Evolutionary conservation across 1,140 invertebrate genomes (phyloP), one percentile per base, ranked within the genome.

Genomic region (Drosophila ercepeae): DNA sequence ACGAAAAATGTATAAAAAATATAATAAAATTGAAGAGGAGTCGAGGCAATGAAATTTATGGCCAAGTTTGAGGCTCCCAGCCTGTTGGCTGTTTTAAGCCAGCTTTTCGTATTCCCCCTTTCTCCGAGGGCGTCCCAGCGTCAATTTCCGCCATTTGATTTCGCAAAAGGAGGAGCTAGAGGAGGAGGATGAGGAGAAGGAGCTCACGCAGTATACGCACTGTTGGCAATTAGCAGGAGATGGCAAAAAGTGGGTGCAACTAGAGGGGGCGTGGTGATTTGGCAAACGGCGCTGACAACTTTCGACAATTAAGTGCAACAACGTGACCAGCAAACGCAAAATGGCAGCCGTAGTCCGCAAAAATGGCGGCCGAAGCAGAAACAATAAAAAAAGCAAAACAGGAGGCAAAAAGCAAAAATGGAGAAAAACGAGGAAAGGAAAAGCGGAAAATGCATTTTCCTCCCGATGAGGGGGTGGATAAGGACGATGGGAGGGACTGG

Each of bases 251-350:
- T 46, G 50, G 29, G 13, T 21, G 59, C 8, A 8, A 34, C 63
- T 34, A 32, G 48, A 13, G 19, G 16, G 11, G 34, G 21, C 27
- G 50, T 13, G 19, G 18, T 53, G 46, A 39, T 57, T 52, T 57
- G 45, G 48, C 52, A 68, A 51, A 69, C 65, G 64, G 65, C 32
- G 67, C 69, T 64, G 58, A 74, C 71, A 74, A 74, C 71, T 74
- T 74, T 75, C 46, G 70, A 74, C 71, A 74, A 74, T 74, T 74
- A 74, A 74, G 70, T 74, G 70, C 71, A 74, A 74, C 70, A 74
- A 74, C 71, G 71, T 74, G 71, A 74, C 71, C 52, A 58, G 71
- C 52, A 74, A 74, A 74, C 71, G 64, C 71, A 74, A 74, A 65
- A 51, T 65, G 51, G n/a, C 51, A 42, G 29, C 29, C 44, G 25